Evolutionary conservation across 2,797 vertebrate species (phyloP).

Genomic region (Anomalospiza imberbis): DNA sequence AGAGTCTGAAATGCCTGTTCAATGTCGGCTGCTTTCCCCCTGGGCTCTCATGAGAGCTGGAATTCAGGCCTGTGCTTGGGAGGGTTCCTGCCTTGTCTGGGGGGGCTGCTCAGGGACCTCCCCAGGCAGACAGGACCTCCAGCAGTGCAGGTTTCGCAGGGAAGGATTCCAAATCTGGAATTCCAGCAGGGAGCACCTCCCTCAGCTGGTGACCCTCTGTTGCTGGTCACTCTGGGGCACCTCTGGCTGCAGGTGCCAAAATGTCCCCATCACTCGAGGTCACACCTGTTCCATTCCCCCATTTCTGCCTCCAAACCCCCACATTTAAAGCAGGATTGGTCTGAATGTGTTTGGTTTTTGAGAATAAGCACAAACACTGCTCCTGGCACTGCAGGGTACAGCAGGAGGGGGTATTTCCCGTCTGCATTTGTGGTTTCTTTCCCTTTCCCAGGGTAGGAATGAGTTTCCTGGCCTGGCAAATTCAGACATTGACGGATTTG

Average conservation of each 20-base stretch:
- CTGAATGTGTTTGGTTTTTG: not conserved
- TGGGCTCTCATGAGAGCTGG: not conserved
- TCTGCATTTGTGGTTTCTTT: fast-evolving
- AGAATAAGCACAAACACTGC: not conserved
- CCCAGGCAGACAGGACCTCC: fast-evolving
- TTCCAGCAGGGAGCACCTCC: not conserved
- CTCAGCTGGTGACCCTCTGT: not conserved
- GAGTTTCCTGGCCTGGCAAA: not conserved
- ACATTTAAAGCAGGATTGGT: not conserved
- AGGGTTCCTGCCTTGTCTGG: not conserved
- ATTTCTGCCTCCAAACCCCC: not conserved
- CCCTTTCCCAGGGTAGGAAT: not conserved
- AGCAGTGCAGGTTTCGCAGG: not conserved
- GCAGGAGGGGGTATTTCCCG: not conserved
- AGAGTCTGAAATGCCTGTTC: not conserved
- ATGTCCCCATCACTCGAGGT: fast-evolving
- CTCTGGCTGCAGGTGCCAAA: not conserved
- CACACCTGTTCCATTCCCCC: not conserved
- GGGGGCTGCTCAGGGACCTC: not conserved
- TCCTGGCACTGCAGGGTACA: not conserved
- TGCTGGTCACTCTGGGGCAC: not conserved
- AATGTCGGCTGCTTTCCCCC: not conserved
- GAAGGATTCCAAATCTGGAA: not conserved
- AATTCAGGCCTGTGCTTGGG: not conserved
- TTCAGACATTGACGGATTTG: not conserved